These are phyloP conservation scores for Phasia obesa DNA, from an alignment of 2,888 invertebrate species.

Conservation along the genomic window DNA sequence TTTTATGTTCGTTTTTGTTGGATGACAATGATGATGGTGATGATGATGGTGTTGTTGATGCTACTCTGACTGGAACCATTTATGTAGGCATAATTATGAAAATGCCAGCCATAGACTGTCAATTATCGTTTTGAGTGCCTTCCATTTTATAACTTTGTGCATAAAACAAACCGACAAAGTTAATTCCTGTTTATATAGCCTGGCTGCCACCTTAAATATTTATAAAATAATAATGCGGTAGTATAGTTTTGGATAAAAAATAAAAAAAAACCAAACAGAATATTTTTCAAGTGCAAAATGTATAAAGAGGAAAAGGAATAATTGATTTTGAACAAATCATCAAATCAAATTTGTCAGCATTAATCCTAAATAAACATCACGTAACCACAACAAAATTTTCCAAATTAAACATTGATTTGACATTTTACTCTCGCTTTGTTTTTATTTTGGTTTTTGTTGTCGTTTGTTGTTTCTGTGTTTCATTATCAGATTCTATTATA, in stretches of 20 bases:
- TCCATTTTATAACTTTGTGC: background rate
- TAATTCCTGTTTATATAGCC: constrained; percentile 31
- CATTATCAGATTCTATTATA: constrained; percentile 22
- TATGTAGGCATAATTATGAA: constrained; percentile 73
- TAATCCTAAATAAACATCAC: constrained; percentile 69
- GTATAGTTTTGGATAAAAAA: background rate
- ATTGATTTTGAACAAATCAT: constrained; percentile 51
- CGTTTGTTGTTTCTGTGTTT: background rate
- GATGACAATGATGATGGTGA: constrained; percentile 13
- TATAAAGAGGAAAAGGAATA: constrained; percentile 20
- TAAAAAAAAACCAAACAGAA: background rate
- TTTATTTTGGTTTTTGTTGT: background rate
- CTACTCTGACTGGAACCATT: constrained; percentile 16
- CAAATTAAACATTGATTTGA: constrained; percentile 77
- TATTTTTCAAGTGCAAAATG: constrained; percentile 3
- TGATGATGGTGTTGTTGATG: background rate
- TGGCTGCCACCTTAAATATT: constrained; percentile 18
- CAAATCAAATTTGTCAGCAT: constrained; percentile 63
- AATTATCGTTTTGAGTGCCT: constrained; percentile 66
- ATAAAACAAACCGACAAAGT: constrained; percentile 11
- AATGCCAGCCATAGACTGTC: constrained; percentile 73
- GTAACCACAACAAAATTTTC: constrained; percentile 61
- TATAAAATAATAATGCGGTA: constrained; percentile 3
- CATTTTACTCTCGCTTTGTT: constrained; percentile 68
- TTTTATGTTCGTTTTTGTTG: background rate